Base-by-base conservation (phyloP, 2,888 invertebrate genomes). In the Cataglyphis altisquamis region DNA sequence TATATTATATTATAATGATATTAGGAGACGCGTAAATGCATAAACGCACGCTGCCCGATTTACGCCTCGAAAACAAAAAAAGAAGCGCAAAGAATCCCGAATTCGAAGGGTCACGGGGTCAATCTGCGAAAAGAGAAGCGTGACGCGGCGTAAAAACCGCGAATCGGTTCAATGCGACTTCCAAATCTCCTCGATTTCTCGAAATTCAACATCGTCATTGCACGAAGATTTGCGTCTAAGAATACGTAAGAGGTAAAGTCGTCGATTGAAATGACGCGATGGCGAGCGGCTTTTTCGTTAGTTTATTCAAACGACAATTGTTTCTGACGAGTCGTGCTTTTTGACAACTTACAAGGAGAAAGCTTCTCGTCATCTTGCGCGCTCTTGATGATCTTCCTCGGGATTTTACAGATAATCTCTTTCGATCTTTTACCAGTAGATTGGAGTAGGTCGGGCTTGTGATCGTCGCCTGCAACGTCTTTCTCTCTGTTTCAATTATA, bases 1-100 rank as follows among this genome's bases (percentile, higher is more conserved):
- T 93, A 52, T 92, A 94, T 92, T 94, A 92, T 92, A 94, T 93
- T 92, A 60, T 73, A 90, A 94, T 92, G 90, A 94, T 52, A 52
- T 92, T 92, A 93, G 90, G n/a, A 92, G 90, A 89, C 90, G 66
- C 88, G 91, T 90, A 86, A 89, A 88, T 88, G 92, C 89, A 91
- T 90, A 86, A 89, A 88, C 87, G 92, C 88, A 92, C 90, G 91
- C 89, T 90, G 88, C 87, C 88, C 88, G 87, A 88, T 89, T 68
- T 89, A 87, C 88, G 91, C 86, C 88, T 84, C 84, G 84, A 73
- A 80, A 73, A 81, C 78, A 63, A 73, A 68, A 82, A 25, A 70
- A 45, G 52, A 25, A 64, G 6, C 32, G 41, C 60, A n/a, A 72
- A 25, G 1, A 73, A 74, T 60, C 12, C 25, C 25, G 45, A 73